A percentile compares a stretch with the other conserved stretches of the same genome.
These are phyloP conservation scores for Pipistrellus nathusii DNA, from an alignment of 2,797 vertebrate genomes.

Conservation along the genomic window DNA sequence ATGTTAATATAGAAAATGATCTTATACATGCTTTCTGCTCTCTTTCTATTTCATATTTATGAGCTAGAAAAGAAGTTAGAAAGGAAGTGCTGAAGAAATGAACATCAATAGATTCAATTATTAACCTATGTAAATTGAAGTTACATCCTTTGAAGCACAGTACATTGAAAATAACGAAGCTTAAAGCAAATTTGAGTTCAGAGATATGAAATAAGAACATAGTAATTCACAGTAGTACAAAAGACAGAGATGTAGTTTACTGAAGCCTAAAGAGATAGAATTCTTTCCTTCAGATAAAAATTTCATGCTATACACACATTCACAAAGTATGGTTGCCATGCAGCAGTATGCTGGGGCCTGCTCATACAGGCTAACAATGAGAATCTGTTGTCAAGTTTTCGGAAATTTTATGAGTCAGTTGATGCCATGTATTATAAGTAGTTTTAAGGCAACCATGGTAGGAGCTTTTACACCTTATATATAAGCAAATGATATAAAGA, in stretches of 20 bases:
- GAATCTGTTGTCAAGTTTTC: background rate
- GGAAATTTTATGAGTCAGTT: slow-evolving; percentile 17
- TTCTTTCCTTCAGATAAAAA: slow-evolving; percentile 37
- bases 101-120: slow-evolving; percentile 72
- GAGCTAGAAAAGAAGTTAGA: slow-evolving; percentile 44
- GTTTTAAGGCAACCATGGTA: background rate
- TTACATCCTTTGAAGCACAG: slow-evolving; percentile 72
- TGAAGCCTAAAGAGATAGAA: slow-evolving; percentile 24
- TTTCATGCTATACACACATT: background rate
- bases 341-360: background rate
- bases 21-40: slow-evolving; percentile 57
- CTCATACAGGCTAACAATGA: background rate
- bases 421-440: background rate
- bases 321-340: background rate
- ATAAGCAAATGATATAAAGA: background rate
- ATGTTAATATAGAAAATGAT: slow-evolving; percentile 75
- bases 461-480: background rate
- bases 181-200: slow-evolving; percentile 74
- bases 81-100: slow-evolving; percentile 66
- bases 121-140: slow-evolving; percentile 75
- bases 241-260: background rate
- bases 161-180: slow-evolving; percentile 76
- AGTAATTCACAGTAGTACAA: slow-evolving; percentile 22
- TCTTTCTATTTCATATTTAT: slow-evolving; percentile 74
- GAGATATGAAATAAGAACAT: slow-evolving; percentile 76